Percentiles rank a stretch among this genome's conserved stretches.
Conservation (phyloP, 2,888 invertebrate species). For the Gymnoscelis rufifasciata region DNA sequence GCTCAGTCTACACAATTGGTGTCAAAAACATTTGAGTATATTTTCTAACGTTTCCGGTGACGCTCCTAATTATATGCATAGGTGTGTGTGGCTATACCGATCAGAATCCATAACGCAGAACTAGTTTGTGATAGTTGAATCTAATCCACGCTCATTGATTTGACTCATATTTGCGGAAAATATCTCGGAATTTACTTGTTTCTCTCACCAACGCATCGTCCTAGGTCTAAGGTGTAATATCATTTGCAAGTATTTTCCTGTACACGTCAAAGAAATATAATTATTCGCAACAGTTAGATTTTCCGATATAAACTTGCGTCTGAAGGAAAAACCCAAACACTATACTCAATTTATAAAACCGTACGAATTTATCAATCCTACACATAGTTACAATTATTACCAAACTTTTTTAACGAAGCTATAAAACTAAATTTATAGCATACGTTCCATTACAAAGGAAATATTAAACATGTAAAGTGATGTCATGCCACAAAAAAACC, state of each 20-base stretch:
- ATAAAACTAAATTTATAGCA: conserved; percentile 23
- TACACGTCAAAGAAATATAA: neutral
- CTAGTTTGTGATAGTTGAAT: conserved; percentile 23
- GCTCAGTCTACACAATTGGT: conserved; percentile 15
- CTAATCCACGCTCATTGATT: conserved; percentile 21
- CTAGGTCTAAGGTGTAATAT: too few relatives aligned
- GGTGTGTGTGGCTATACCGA: conserved; percentile 26
- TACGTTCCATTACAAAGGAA: conserved; percentile 24
- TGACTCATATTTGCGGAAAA: conserved; percentile 10
- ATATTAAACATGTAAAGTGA: conserved; percentile 27
- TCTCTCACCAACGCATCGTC: too few relatives aligned
- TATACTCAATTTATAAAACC: too few relatives aligned
- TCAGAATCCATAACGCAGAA: conserved; percentile 21
- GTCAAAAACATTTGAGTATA: conserved; percentile 21
- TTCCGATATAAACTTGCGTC: neutral
- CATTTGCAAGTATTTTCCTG: too few relatives aligned
- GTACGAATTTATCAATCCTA: neutral
- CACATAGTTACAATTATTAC: neutral
- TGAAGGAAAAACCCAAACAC: neutral
- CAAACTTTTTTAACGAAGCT: conserved; percentile 9
- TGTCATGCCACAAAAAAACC: conserved; percentile 27
- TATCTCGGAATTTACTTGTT: neutral
- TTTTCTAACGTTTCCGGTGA: conserved; percentile 28
- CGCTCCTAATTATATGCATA: conserved; percentile 22
- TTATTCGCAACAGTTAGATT: neutral